Conservation (phyloP, 2,797 vertebrate species). For the Lateolabrax maculatus region DNA sequence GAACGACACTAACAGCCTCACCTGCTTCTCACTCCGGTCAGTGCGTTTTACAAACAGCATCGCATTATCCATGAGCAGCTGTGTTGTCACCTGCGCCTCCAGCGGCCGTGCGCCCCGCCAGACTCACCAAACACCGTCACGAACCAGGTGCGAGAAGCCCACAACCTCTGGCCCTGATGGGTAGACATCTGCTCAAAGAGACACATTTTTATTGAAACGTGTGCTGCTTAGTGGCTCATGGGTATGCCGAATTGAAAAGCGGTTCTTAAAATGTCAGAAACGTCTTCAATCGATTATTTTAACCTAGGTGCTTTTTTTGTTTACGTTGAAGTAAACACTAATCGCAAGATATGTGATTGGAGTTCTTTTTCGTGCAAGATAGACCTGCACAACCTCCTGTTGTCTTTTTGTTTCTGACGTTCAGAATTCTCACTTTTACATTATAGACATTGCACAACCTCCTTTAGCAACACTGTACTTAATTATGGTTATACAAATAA, state of each 20-base stretch:
- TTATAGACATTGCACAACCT: neutral
- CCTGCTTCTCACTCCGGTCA: fast-evolving
- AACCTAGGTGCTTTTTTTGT: fast-evolving
- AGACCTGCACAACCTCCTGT: neutral
- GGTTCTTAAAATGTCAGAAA: neutral
- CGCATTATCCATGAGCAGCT: neutral
- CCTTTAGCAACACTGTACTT: neutral
- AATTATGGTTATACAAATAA: neutral
- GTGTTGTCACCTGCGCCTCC: too few relatives aligned
- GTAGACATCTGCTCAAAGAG: neutral
- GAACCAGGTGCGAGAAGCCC: too few relatives aligned
- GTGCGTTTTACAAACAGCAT: fast-evolving
- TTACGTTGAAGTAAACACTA: fast-evolving
- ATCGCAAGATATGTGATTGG: neutral
- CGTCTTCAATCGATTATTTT: fast-evolving
- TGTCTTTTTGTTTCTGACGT: neutral
- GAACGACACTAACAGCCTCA: neutral
- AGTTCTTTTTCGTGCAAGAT: neutral
- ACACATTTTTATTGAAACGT: neutral
- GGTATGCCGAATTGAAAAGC: neutral
- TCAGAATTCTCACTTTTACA: neutral
- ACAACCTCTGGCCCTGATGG: neutral
- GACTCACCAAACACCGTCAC: neutral
- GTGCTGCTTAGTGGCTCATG: neutral
- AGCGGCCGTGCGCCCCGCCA: fast-evolving